Evolutionary conservation across 2,113 vertebrate genomes (phyloP).

Genomic region (Nettapus auritus): DNA sequence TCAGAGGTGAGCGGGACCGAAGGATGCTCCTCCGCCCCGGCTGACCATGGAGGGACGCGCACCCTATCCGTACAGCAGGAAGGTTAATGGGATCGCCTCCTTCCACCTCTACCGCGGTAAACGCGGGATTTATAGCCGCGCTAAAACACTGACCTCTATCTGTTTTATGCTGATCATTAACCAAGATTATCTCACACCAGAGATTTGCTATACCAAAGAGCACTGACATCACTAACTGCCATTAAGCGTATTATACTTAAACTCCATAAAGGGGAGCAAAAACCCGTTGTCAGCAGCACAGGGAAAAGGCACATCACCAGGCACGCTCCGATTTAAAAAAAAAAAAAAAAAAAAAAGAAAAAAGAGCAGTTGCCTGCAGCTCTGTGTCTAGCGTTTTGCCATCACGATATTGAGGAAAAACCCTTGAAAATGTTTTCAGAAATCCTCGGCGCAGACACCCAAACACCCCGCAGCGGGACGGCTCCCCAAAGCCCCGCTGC

Average conservation of each 20-base stretch:
- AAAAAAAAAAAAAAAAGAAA: neutral
- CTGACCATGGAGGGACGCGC: neutral
- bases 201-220: conserved; percentile 74
- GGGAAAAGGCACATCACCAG: conserved; percentile 27
- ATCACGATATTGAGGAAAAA: conserved; percentile 21
- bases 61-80: conserved; percentile 43
- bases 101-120: conserved; percentile 58
- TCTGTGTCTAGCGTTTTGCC: neutral
- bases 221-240: conserved; percentile 76
- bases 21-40: neutral
- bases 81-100: conserved; percentile 77
- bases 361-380: neutral
- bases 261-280: conserved; percentile 71
- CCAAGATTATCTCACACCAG: conserved; percentile 76
- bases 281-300: conserved; percentile 70
- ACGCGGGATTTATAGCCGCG: conserved; percentile 63
- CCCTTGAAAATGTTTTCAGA: conserved; percentile 13
- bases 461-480: neutral
- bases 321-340: neutral
- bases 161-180: conserved; percentile 80
- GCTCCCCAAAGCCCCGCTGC: neutral
- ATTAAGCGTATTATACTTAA: conserved; percentile 70
- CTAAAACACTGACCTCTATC: conserved; percentile 78
- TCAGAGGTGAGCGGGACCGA: neutral
- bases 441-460: neutral